phyloP scores from a whole-genome alignment of 1,140 invertebrate species.

The Trachelipus rathkii region DNA sequence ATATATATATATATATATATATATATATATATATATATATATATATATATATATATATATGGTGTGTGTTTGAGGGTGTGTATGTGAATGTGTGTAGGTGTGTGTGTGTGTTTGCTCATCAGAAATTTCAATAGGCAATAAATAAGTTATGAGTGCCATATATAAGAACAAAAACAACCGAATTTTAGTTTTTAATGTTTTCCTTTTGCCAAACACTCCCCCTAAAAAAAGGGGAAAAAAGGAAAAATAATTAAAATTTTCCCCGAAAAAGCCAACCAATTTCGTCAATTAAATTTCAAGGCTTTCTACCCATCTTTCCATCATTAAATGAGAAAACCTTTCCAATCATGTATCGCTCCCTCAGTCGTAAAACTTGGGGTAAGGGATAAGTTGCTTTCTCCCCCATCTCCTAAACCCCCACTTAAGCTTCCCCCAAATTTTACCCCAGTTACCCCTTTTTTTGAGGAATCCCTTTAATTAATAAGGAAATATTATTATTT shows the following conservation, averaged over 20 bases:
- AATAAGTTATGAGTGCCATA: no score
- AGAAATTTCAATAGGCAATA: no score
- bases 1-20: constrained; percentile 14
- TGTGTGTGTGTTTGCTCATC: no score
- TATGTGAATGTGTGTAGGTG: no score
- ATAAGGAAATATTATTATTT: constrained; percentile 7
- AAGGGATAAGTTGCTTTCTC: neutral
- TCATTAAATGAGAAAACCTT: neutral
- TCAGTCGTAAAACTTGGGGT: neutral
- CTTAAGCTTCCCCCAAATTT: neutral
- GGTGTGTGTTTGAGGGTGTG: no score
- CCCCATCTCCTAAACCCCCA: neutral
- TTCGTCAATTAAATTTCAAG: neutral
- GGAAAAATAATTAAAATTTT: no score
- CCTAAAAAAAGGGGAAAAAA: no score
- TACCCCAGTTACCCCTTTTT: no score
- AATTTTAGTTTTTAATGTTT: no score
- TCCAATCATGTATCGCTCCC: neutral
- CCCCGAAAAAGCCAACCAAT: no score
- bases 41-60: neutral
- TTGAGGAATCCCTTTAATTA: neutral
- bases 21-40: constrained; percentile 14
- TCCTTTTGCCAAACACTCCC: no score
- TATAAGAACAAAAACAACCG: no score
- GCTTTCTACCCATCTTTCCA: neutral